phyloP scores from a whole-genome alignment of 2,888 invertebrate species.

The Plagodis pulveraria region DNA sequence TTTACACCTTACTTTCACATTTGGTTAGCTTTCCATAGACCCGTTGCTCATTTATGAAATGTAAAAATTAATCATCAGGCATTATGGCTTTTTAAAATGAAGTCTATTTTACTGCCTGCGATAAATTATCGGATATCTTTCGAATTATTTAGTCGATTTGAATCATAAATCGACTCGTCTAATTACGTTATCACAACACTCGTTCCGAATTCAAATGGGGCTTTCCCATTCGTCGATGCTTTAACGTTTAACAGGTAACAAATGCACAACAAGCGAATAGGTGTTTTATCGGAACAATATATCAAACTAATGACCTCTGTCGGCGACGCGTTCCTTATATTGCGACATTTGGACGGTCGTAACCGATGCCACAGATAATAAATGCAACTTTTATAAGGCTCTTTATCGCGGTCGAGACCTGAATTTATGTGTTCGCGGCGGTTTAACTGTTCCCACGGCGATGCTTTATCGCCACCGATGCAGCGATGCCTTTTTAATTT shows the following conservation, averaged over 20 bases:
- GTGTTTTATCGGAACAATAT: conserved; percentile 55
- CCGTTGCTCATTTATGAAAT: conserved; percentile 18
- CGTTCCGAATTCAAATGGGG: conserved; percentile 32
- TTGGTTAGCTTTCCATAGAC: conserved; percentile 10
- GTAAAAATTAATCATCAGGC: conserved; percentile 14
- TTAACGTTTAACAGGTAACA: conserved; percentile 34
- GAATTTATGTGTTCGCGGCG: conserved; percentile 63
- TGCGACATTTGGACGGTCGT: conserved; percentile 53
- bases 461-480: conserved; percentile 57
- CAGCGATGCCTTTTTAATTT: conserved; percentile 59
- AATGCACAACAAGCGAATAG: conserved; percentile 44
- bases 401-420: conserved; percentile 60
- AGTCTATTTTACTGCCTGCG: conserved; percentile 16
- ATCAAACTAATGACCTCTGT: conserved; percentile 65
- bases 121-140: conserved; percentile 34
- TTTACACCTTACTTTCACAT: conserved; percentile 3
- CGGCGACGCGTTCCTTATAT: conserved; percentile 55
- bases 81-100: conserved; percentile 26
- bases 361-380: conserved; percentile 62
- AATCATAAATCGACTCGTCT: conserved; percentile 34
- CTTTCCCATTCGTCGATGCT: conserved; percentile 33
- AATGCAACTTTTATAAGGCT: conserved; percentile 70
- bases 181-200: conserved; percentile 37
- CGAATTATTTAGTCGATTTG: conserved; percentile 32
- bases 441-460: conserved; percentile 66